Conservation (phyloP, 2,888 invertebrate genomes). For the Onchidella celtica region DNA sequence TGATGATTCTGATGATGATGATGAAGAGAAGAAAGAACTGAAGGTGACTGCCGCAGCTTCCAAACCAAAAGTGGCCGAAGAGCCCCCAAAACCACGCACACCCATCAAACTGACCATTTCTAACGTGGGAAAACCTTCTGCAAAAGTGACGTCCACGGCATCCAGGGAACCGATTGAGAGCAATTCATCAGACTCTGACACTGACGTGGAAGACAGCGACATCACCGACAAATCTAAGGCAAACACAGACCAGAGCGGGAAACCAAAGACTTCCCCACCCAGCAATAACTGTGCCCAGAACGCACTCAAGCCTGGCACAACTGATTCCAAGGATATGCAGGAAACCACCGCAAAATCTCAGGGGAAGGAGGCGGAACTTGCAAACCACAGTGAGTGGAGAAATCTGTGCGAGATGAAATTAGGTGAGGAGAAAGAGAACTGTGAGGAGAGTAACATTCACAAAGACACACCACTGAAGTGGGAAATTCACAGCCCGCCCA, state of each 20-base stretch:
- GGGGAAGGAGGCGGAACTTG: neutral
- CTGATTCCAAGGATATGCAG: neutral
- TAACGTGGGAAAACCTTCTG: conserved; percentile 49
- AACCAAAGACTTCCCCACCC: neutral
- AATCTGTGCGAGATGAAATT: conserved; percentile 1
- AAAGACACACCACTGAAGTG: neutral
- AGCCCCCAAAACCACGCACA: conserved; percentile 37
- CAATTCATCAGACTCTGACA: conserved; percentile 49
- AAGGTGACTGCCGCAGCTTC: neutral
- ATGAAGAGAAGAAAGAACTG: conserved; percentile 43
- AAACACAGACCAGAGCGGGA: neutral
- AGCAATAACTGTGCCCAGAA: neutral
- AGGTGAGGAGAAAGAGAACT: conserved; percentile 15
- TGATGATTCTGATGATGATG: conserved; percentile 49
- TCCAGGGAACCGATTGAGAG: conserved; percentile 42
- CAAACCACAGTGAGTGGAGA: conserved; percentile 8
- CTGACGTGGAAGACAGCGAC: conserved; percentile 48
- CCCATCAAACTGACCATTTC: conserved; percentile 52
- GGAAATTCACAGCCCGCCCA: neutral
- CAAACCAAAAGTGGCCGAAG: conserved; percentile 15
- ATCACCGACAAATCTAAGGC: conserved; percentile 16
- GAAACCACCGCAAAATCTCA: neutral
- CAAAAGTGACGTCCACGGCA: conserved; percentile 46
- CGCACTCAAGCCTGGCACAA: neutral
- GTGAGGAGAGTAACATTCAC: neutral